These are phyloP conservation scores for Heliangelus exortis DNA, from an alignment of 2,797 vertebrate genomes.

Conservation along the genomic window DNA sequence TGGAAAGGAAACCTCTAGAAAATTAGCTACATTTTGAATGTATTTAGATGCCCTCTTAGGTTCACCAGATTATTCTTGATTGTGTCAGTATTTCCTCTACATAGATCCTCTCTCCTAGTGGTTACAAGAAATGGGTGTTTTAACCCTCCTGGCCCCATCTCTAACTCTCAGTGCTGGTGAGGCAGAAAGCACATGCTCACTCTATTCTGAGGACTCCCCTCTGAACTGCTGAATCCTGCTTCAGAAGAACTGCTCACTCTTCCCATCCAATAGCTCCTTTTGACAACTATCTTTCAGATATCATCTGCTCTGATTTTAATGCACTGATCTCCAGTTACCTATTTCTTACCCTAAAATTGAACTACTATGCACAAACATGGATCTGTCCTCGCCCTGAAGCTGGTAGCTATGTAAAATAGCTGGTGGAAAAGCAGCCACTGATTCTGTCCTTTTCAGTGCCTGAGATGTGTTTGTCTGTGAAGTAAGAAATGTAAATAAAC, in stretches of 20 bases:
- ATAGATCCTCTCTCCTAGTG: neutral
- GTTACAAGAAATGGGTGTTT: neutral
- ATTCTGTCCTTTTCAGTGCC: neutral
- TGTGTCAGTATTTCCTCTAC: neutral
- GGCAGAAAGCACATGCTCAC: accelerated
- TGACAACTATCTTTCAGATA: neutral
- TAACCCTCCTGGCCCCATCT: neutral
- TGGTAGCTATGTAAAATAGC: neutral
- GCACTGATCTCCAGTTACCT: neutral
- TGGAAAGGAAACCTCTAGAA: neutral
- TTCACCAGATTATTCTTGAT: neutral
- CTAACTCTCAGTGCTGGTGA: accelerated
- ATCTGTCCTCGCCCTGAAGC: neutral
- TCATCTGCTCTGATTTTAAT: neutral
- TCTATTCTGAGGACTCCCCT: neutral
- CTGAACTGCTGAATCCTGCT: neutral
- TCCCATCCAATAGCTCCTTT: neutral
- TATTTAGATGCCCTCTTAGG: neutral
- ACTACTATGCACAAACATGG: neutral
- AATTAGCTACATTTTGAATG: neutral
- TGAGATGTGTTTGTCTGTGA: neutral
- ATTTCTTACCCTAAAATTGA: neutral
- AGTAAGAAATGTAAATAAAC: neutral
- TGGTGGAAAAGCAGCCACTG: neutral
- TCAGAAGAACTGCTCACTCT: neutral